Conservation (phyloP, 2,797 vertebrate genomes). For the Karalla daura region DNA sequence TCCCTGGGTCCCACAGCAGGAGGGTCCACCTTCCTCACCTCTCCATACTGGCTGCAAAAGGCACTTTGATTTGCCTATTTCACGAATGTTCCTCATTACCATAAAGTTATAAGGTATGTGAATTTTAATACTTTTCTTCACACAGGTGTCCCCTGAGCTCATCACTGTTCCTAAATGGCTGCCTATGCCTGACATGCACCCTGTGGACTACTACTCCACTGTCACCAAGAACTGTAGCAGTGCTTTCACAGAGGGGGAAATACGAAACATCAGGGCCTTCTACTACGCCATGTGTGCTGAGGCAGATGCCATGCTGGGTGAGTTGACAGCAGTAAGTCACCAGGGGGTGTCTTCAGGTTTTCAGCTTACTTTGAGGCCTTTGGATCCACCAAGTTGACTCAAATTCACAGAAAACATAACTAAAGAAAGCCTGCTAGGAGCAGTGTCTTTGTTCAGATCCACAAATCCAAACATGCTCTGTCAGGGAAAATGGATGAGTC, state of each 20-base stretch:
- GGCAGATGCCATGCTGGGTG: conserved; percentile 95
- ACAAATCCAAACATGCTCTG: not conserved
- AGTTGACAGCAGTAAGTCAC: conserved; percentile 28
- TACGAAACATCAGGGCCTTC: conserved; percentile 89
- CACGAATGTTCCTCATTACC: not conserved
- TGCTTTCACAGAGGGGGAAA: conserved; percentile 89
- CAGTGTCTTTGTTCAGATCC: not conserved
- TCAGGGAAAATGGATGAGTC: too few relatives aligned
- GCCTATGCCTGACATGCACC: conserved; percentile 89
- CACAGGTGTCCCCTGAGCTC: conserved; percentile 86
- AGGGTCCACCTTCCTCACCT: conserved; percentile 93
- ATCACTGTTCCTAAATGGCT: conserved; percentile 92
- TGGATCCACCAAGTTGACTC: not conserved
- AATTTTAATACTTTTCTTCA: not conserved
- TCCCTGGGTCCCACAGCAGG: conserved; percentile 91
- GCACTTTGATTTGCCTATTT: conserved; percentile 60
- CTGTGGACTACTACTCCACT: conserved; percentile 94
- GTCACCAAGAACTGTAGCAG: conserved; percentile 95
- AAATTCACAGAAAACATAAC: not conserved
- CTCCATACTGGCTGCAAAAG: conserved; percentile 94
- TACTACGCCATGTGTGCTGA: conserved; percentile 99
- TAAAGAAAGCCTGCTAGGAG: not conserved
- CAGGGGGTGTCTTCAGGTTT: too few relatives aligned
- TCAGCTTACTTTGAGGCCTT: too few relatives aligned
- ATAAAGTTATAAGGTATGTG: not conserved